Conservation (phyloP, 2,113 vertebrate genomes). For the Sceloporus tristichus region DNA sequence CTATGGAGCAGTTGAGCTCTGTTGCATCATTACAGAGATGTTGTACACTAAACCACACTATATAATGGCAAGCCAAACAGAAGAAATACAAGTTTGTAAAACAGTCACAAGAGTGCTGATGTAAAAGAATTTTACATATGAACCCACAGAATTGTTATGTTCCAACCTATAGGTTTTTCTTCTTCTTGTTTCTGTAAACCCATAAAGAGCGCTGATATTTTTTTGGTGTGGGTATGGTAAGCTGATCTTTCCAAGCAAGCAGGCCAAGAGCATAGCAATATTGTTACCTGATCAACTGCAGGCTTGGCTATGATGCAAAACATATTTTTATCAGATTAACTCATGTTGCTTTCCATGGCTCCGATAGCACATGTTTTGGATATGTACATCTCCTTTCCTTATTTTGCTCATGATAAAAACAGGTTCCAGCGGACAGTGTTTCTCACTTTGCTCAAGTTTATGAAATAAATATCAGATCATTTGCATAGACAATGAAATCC, state of each 20-base stretch:
- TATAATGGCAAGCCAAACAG: neutral
- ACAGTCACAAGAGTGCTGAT: neutral
- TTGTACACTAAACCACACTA: neutral
- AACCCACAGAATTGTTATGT: constrained; percentile 32
- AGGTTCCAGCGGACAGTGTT: neutral
- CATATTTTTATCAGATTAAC: constrained; percentile 73
- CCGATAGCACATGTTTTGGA: constrained; percentile 37
- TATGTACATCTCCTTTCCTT: neutral
- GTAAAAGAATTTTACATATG: neutral
- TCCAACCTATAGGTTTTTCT: constrained; percentile 57
- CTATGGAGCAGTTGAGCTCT: neutral
- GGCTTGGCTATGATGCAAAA: constrained; percentile 67
- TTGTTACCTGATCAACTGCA: constrained; percentile 72
- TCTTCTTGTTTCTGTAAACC: constrained; percentile 65
- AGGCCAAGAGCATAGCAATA: constrained; percentile 72
- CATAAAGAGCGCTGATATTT: constrained; percentile 60
- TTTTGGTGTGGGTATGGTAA: constrained; percentile 72
- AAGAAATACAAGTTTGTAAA: neutral
- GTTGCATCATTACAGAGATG: neutral
- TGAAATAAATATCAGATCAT: neutral
- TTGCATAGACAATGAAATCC: neutral
- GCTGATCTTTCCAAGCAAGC: constrained; percentile 67
- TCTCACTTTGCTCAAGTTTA: neutral
- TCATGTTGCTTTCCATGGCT: constrained; percentile 56
- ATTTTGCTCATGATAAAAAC: neutral